A percentile compares a stretch with the other conserved stretches of the same genome.
phyloP scores from a whole-genome alignment of 2,113 vertebrate genomes.

The Carettochelys insculpta region DNA sequence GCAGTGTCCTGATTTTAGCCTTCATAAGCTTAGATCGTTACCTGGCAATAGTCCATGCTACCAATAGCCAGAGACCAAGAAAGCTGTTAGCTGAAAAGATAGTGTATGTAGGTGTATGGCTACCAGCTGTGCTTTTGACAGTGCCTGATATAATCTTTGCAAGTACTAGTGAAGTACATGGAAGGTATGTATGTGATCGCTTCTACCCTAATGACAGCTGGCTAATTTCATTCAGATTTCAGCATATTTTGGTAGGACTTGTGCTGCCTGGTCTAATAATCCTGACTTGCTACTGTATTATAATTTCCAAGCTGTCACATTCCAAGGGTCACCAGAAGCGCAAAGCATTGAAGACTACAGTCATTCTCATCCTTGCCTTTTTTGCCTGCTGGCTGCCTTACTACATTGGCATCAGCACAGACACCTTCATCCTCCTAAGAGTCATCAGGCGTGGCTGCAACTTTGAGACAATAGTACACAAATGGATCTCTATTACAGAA shows the following conservation, averaged over 20 bases:
- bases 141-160: constrained; percentile 94
- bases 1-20: constrained; percentile 95
- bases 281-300: constrained; percentile 95
- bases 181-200: constrained; percentile 83
- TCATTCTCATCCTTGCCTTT: constrained; percentile 95
- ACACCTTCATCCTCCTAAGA: constrained; percentile 85
- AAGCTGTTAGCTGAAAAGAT: constrained; percentile 89
- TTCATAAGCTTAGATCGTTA: constrained; percentile 97
- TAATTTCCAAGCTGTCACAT: constrained; percentile 91
- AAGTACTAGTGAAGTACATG: constrained; percentile 50
- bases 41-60: constrained; percentile 92
- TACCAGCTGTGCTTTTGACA: constrained; percentile 89
- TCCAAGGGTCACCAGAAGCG: constrained; percentile 92
- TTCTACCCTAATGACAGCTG: constrained; percentile 85
- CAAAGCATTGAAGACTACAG: constrained; percentile 94
- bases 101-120: constrained; percentile 93
- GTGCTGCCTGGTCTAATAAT: constrained; percentile 93
- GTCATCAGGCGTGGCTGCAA: constrained; percentile 81
- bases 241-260: constrained; percentile 93
- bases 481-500: constrained; percentile 92
- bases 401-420: constrained; percentile 88
- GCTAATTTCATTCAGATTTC: constrained; percentile 88
- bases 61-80: constrained; percentile 89
- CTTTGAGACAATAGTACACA: constrained; percentile 83
- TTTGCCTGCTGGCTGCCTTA: constrained; percentile 97